phyloP scores from a whole-genome alignment of 2,888 invertebrate species.

The Dinocampus coccinellae region DNA sequence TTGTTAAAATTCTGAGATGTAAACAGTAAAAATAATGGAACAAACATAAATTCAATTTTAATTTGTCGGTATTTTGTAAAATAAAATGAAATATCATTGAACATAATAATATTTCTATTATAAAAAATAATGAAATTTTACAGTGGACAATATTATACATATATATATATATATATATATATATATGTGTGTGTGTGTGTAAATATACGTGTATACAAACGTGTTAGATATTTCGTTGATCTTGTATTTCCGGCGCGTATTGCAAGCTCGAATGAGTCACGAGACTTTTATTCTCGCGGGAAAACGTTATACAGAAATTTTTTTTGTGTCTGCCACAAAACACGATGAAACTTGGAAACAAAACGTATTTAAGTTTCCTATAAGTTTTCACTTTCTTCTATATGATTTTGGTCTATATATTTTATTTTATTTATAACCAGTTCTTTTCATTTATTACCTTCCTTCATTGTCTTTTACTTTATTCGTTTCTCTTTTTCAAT shows the following conservation, averaged over 20 bases:
- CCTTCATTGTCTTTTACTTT: not conserved
- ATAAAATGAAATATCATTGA: not conserved
- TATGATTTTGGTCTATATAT: too few relatives aligned
- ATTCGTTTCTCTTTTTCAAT: not conserved
- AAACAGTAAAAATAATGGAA: not conserved
- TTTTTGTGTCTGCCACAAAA: not conserved
- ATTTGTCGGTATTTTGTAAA: not conserved
- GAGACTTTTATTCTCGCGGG: conserved; percentile 21
- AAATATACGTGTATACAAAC: not conserved
- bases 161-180: too few relatives aligned
- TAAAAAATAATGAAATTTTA: not conserved
- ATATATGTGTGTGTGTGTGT: not conserved
- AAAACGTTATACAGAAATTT: conserved; percentile 21
- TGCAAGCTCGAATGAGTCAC: conserved; percentile 18
- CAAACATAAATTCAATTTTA: not conserved
- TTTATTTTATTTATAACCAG: not conserved
- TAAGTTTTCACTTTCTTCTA: conserved; percentile 28
- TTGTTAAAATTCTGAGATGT: not conserved
- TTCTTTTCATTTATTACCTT: not conserved
- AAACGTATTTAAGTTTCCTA: conserved; percentile 51
- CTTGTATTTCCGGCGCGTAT: conserved; percentile 13
- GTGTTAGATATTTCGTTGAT: not conserved
- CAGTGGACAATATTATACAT: too few relatives aligned
- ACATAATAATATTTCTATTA: not conserved
- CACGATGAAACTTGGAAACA: conserved; percentile 42